Percentiles rank a stretch among this genome's conserved stretches.
These are phyloP conservation scores for Unio delphinus DNA, from an alignment of 2,888 invertebrate genomes.

Conservation along the genomic window DNA sequence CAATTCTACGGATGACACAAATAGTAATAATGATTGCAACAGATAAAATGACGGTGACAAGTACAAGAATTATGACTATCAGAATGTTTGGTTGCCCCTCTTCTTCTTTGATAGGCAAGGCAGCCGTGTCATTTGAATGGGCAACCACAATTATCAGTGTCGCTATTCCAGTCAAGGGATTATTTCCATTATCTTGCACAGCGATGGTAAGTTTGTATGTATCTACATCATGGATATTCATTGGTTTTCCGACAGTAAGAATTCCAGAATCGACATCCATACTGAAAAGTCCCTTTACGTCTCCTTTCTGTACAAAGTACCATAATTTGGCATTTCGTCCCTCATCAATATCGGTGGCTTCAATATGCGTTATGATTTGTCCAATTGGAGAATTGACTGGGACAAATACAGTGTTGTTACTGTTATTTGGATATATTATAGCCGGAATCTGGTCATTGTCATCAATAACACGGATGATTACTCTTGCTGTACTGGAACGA, in stretches of 20 bases:
- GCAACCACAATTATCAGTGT: conserved; percentile 40
- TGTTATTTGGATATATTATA: conserved; percentile 57
- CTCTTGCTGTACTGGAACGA: conserved; percentile 87
- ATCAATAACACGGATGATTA: conserved; percentile 94
- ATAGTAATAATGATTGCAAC: conserved; percentile 53
- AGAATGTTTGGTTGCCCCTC: conserved; percentile 48
- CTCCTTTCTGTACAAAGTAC: conserved; percentile 88
- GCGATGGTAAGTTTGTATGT: conserved; percentile 51
- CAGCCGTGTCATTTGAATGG: conserved; percentile 44
- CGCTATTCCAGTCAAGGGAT: conserved; percentile 42
- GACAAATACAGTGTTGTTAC: conserved; percentile 56
- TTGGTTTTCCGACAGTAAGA: conserved; percentile 58
- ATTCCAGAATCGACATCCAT: conserved; percentile 71
- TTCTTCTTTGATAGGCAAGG: conserved; percentile 20
- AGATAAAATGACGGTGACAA: conserved; percentile 52
- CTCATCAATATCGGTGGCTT: conserved; percentile 92
- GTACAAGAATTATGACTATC: conserved; percentile 53
- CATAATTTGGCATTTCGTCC: conserved; percentile 94
- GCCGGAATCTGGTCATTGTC: conserved; percentile 94
- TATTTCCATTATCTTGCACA: conserved; percentile 54
- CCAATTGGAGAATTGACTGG: conserved; percentile 51
- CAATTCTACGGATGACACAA: conserved; percentile 48
- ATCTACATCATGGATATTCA: conserved; percentile 45
- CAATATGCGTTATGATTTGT: conserved; percentile 74
- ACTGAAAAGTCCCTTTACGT: conserved; percentile 70